Evolutionary conservation across 2,888 invertebrate species (phyloP).

Genomic region (Agrypnus murinus): DNA sequence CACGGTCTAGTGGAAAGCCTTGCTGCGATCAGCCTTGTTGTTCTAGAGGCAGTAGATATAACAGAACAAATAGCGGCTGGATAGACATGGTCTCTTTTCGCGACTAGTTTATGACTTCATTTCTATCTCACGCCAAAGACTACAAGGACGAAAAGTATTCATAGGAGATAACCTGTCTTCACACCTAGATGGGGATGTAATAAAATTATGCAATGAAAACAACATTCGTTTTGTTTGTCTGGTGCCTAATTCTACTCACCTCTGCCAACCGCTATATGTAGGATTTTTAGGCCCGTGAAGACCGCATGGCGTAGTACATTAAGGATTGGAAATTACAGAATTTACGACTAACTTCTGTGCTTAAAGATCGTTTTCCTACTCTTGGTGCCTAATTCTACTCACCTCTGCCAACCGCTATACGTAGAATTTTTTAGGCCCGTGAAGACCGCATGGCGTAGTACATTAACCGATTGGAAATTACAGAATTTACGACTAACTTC

Average conservation of each 20-base stretch:
- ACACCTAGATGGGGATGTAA: constrained; percentile 32
- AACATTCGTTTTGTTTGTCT: constrained; percentile 36
- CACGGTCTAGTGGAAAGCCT: constrained; percentile 31
- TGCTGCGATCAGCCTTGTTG: constrained; percentile 40
- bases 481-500: neutral
- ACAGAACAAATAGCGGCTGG: constrained; percentile 32
- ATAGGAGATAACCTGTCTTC: constrained; percentile 43
- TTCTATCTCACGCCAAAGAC: constrained; percentile 42
- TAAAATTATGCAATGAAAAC: constrained; percentile 35
- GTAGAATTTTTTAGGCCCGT: constrained; percentile 34
- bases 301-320: constrained; percentile 25
- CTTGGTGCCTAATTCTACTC: too few relatives aligned
- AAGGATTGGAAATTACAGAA: neutral
- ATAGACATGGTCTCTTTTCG: constrained; percentile 57
- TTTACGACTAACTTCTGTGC: neutral
- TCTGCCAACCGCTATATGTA: constrained; percentile 37
- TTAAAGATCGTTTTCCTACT: constrained; percentile 26
- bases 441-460: constrained; percentile 32
- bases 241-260: constrained; percentile 32
- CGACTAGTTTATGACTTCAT: constrained; percentile 50
- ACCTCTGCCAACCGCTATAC: too few relatives aligned
- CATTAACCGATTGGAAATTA: neutral
- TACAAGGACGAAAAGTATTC: constrained; percentile 29
- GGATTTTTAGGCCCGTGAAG: constrained; percentile 39
- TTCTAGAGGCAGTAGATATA: constrained; percentile 19